Evolutionary conservation across 2,888 invertebrate species (phyloP).

Genomic region (Tridacna gigas): DNA sequence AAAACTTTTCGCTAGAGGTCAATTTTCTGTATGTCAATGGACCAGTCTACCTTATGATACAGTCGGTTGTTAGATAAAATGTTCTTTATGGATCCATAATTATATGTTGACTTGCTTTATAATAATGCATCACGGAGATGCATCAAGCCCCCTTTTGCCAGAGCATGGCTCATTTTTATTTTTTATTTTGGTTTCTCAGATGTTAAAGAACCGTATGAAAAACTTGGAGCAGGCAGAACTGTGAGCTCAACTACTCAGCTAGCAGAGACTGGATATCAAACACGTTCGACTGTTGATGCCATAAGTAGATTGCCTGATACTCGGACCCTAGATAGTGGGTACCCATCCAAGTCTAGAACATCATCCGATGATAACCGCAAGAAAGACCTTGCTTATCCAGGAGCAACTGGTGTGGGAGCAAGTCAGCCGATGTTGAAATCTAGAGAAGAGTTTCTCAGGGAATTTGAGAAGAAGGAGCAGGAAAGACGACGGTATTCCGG

Average conservation of each 20-base stretch:
- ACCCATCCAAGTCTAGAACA: constrained; percentile 32
- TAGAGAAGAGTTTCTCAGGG: constrained; percentile 55
- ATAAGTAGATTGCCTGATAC: background rate
- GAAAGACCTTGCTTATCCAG: background rate
- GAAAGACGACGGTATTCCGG: constrained; percentile 29
- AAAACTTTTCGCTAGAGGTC: too few species aligned
- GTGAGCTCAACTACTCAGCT: background rate
- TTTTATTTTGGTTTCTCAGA: background rate
- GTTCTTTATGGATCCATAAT: too few species aligned
- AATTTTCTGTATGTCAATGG: too few species aligned
- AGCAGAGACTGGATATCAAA: constrained; percentile 56
- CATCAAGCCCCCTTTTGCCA: too few species aligned
- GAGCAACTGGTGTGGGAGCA: constrained; percentile 10
- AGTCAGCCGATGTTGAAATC: constrained; percentile 46
- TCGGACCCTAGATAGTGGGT: background rate
- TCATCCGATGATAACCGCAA: constrained; percentile 34
- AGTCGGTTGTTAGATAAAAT: too few species aligned
- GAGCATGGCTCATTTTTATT: too few species aligned
- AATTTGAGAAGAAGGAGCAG: constrained; percentile 49
- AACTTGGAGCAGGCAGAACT: background rate
- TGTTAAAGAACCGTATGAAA: background rate
- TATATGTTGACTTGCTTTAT: too few species aligned
- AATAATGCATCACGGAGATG: too few species aligned
- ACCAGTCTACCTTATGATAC: too few species aligned
- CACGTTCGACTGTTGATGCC: background rate